Evolutionary conservation across 2,888 invertebrate genomes (phyloP).

Genomic region (Caenorhabditis panamensis): DNA sequence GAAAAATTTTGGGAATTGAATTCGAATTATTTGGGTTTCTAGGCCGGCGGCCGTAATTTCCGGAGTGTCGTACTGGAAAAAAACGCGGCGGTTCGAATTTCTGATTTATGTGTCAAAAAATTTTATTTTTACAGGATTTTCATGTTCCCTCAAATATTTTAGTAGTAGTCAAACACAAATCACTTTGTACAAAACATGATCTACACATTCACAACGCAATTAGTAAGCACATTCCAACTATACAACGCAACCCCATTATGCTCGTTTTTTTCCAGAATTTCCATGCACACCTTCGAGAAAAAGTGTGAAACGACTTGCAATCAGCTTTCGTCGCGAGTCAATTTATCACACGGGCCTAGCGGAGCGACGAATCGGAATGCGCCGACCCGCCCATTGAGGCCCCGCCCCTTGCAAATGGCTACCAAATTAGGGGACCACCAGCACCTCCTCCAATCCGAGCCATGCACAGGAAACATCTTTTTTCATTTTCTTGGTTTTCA

Average conservation of each 20-base stretch:
- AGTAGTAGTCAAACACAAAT: too few species aligned
- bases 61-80: slow-evolving; percentile 29
- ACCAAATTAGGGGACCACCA: slow-evolving; percentile 52
- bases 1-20: background rate
- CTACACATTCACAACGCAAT: background rate
- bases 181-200: too few species aligned
- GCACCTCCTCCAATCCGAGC: slow-evolving; percentile 30
- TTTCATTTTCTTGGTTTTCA: background rate
- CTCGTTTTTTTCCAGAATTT: slow-evolving; percentile 4
- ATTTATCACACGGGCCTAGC: slow-evolving; percentile 1
- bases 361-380: slow-evolving; percentile 36
- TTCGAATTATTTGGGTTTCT: slow-evolving; percentile 22
- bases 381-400: slow-evolving; percentile 34
- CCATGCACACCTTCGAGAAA: slow-evolving; percentile 11
- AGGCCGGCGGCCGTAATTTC: slow-evolving; percentile 41
- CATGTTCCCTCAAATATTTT: too few species aligned
- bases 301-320: slow-evolving; percentile 44
- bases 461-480: background rate
- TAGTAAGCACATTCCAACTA: slow-evolving; percentile 3
- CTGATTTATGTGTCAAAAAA: background rate
- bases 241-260: background rate
- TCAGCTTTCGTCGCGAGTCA: slow-evolving; percentile 11
- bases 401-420: slow-evolving; percentile 54
- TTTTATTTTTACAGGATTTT: background rate
- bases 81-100: slow-evolving; percentile 17